Evolutionary conservation across 53 echinoderm and acorn worm species (phyloP).

Genomic region (Paracentrotus lividus): DNA sequence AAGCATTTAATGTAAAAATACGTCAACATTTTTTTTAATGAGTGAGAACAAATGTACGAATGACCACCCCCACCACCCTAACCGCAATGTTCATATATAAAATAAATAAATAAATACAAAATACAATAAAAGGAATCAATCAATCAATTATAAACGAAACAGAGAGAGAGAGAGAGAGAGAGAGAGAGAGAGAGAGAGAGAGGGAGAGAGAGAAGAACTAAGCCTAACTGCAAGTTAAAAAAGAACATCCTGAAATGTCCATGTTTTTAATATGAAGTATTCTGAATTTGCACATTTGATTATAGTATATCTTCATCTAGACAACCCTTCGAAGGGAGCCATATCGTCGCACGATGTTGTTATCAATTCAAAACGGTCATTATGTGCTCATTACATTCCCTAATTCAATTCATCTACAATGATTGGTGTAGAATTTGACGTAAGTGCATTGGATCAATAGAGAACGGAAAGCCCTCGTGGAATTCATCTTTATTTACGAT

Average conservation of each 20-base stretch:
- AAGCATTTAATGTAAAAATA: too few relatives aligned
- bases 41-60: too few relatives aligned
- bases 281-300: too few relatives aligned
- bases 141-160: too few relatives aligned
- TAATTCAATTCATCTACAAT: conserved; percentile 46
- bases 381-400: conserved; percentile 20
- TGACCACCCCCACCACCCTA: too few relatives aligned
- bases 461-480: neutral
- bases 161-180: neutral
- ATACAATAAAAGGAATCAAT: neutral
- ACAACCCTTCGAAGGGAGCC: neutral
- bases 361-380: conserved; percentile 53
- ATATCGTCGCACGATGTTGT: conserved; percentile 22
- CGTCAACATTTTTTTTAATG: neutral
- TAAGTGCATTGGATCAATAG: conserved; percentile 25
- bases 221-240: too few relatives aligned
- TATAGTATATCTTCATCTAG: neutral
- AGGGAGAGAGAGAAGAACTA: conserved; percentile 23
- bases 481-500: neutral
- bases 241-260: too few relatives aligned
- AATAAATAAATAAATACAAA: too few relatives aligned
- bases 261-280: too few relatives aligned
- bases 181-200: neutral
- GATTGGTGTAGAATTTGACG: conserved; percentile 37
- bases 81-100: too few relatives aligned